A percentile compares a stretch with the other conserved stretches of the same genome.
Conservation (phyloP, 2,888 invertebrate genomes). For the Ichneumoninae sp. region DNA sequence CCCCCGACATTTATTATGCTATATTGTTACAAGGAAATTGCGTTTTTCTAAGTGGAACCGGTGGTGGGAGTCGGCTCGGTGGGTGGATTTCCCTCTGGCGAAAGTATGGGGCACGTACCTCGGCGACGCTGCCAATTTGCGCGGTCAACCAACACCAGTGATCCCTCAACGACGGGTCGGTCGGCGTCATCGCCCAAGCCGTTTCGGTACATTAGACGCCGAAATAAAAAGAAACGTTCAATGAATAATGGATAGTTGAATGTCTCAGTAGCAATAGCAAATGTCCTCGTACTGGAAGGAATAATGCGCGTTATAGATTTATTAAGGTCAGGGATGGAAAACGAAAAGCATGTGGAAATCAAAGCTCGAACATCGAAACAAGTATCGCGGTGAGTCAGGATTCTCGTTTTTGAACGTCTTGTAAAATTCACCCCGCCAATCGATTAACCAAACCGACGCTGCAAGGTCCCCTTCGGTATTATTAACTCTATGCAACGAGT, state of each 20-base stretch:
- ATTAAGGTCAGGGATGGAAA: neutral
- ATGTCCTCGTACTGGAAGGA: neutral
- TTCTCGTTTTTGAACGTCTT: neutral
- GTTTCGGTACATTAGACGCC: conserved; percentile 6
- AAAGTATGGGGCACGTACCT: conserved; percentile 55
- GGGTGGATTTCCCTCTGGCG: conserved; percentile 25
- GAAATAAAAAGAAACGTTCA: neutral
- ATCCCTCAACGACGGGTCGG: neutral
- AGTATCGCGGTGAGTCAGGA: neutral
- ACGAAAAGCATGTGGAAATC: neutral
- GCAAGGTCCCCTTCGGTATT: neutral
- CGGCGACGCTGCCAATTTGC: conserved; percentile 70
- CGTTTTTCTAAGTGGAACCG: conserved; percentile 80
- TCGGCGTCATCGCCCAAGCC: neutral
- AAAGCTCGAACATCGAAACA: neutral
- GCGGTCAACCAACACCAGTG: conserved; percentile 5
- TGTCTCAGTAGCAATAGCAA: neutral
- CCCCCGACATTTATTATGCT: conserved; percentile 81
- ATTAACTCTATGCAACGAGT: neutral
- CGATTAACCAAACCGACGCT: neutral
- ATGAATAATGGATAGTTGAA: conserved; percentile 18
- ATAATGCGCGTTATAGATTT: neutral
- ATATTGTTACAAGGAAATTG: conserved; percentile 84
- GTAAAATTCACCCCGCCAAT: neutral
- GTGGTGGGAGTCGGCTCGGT: conserved; percentile 51